Evolutionary conservation across 2,797 vertebrate genomes (phyloP), one percentile per base, ranked within the genome.

Genomic region (Orientallactaga sibirica): DNA sequence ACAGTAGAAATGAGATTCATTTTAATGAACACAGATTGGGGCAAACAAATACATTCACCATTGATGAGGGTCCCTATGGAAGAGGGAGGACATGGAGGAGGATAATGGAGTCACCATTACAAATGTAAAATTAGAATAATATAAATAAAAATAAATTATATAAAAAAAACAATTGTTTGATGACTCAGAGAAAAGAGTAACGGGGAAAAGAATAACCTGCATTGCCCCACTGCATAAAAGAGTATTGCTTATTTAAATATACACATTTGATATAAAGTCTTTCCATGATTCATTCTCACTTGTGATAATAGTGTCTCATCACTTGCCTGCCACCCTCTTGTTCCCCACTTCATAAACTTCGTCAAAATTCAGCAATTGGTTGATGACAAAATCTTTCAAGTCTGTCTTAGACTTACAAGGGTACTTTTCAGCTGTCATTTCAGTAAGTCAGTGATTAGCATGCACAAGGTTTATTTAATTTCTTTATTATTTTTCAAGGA

Each of bases 391-490:
- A 88, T 58, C 67, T 68, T 73, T 79, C 90, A 77, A 25, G 24
- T 67, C 55, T 14, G 66, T 62, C 85, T 92, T 3, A 18, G 6
- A 90, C 67, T 75, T 71, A 81, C 24, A 88, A 33, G 24, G 95
- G 48, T 70, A 86, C 88, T 91, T 96, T 91, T 92, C 90, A 94
- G 61, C 70, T 90, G 66, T 95, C 89, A 93, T 16, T 97, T 96
- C 80, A 92, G 93, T 88, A 92, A 52, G 89, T 75, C 83, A 97
- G 33, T 77, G 93, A 97, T 96, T 95, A 97, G 95, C 90, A 97
- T 41, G 91, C 96, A 97, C 97, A 94, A 97, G 97, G 94, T 98
- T 98, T 98, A 98, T 91, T 96, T 95, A 95, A 95, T 97, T 97
- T 83, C 94, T 94, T 90, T 33, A 88, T 97, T 96, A 89, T 94